Evolutionary conservation across 2,797 vertebrate genomes (phyloP), one percentile per base, ranked within the genome.

Genomic region (Hydrophis major): DNA sequence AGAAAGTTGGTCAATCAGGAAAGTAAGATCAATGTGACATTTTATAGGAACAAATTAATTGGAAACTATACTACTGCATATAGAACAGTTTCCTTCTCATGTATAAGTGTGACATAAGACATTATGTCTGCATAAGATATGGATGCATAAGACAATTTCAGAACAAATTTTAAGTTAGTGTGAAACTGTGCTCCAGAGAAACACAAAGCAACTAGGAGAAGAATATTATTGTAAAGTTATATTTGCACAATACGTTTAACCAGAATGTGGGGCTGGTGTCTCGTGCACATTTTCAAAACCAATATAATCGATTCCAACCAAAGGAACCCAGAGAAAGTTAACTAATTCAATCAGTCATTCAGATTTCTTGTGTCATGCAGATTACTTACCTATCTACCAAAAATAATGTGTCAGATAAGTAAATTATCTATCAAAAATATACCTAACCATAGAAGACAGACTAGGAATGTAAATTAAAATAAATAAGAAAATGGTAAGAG

Each of bases 1-100:
- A 0, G 10, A 1, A 47, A 61, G 57, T 60, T 53, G 57, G n/a
- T 47, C n/a, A 0, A 0, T 37, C 55, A 69, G 69, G 55, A 90
- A 50, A 59, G 20, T 2, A 0, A 0, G 0, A 1, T 89, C 94
- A 18, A 56, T 88, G 27, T 42, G 13, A 32, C 59, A 47, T 8
- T 1, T 88, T 61, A 10, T 16, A 86, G 0, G 0, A 13, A 56
- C 7, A 37, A 89, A 11, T 69, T 0, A 5, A 78, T 7, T 92
- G 89, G 55, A 57, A 92, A 16, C n/a, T 14, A 3, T 4, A 20
- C 28, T 56, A 47, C 6, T 56, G 2, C 27, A 0, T 2, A 3
- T 16, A 13, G 16, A 32, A 69, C 50, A 47, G 28, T 56, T 87
- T 87, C 53, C 28, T 83, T 91, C 56, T 93, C 92, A 55, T 8